A percentile compares a stretch with the other conserved stretches of the same genome.
phyloP scores from a whole-genome alignment of 1,140 invertebrate genomes.

The Drosophila insularis region DNA sequence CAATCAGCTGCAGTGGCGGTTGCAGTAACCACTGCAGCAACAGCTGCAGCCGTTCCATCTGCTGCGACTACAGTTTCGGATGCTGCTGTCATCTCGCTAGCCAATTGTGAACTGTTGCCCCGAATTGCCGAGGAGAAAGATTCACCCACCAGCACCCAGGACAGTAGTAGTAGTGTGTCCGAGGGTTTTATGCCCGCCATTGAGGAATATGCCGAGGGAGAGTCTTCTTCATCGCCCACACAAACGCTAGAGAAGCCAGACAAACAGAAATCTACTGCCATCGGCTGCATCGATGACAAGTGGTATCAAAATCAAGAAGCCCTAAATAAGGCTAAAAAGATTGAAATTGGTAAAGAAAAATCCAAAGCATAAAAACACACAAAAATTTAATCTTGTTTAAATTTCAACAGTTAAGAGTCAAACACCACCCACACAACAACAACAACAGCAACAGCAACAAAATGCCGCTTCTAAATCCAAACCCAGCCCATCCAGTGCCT shows the following conservation, averaged over 20 bases:
- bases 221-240: conserved; percentile 63
- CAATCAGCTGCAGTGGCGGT: conserved; percentile 18
- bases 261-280: conserved; percentile 19
- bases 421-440: neutral
- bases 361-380: conserved; percentile 1
- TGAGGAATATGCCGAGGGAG: conserved; percentile 67
- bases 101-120: conserved; percentile 85
- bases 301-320: conserved; percentile 36
- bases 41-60: neutral
- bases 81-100: conserved; percentile 67
- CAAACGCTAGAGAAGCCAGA: conserved; percentile 62
- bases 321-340: conserved; percentile 39
- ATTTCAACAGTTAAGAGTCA: conserved; percentile 28
- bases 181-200: conserved; percentile 78
- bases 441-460: neutral
- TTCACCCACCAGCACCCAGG: conserved; percentile 87
- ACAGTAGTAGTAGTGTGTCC: conserved; percentile 51
- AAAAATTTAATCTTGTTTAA: neutral
- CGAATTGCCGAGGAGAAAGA: conserved; percentile 93
- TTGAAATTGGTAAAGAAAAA: conserved; percentile 41
- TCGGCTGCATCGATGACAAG: conserved; percentile 9
- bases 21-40: neutral
- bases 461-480: conserved; percentile 25
- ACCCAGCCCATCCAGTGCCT: conserved; percentile 30
- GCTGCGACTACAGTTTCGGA: conserved; percentile 7